Percentiles rank a stretch among this genome's conserved stretches.
phyloP scores from a whole-genome alignment of 2,797 vertebrate genomes.

The Etheostoma perlongum region DNA sequence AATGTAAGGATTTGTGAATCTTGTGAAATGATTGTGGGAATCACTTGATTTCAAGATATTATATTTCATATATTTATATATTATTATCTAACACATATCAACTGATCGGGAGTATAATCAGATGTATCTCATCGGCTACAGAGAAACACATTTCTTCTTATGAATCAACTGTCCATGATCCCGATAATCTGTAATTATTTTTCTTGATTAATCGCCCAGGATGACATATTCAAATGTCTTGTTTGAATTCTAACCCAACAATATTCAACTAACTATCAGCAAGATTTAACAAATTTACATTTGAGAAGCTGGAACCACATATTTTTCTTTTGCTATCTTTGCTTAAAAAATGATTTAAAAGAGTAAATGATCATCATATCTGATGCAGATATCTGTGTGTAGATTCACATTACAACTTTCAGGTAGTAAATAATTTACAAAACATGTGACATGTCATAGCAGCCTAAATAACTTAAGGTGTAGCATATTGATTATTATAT shows the following conservation, averaged over 20 bases:
- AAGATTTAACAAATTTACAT: background rate
- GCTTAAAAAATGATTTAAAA: too few species aligned
- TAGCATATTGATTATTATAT: too few species aligned
- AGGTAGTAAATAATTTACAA: too few species aligned
- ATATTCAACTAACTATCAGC: background rate
- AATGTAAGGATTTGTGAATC: too few species aligned
- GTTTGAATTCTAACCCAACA: background rate
- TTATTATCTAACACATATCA: background rate
- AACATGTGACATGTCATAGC: background rate
- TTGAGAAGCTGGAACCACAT: background rate
- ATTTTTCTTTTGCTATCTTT: too few species aligned
- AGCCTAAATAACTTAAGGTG: background rate
- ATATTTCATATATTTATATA: background rate
- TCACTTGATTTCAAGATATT: background rate
- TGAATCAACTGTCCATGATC: background rate
- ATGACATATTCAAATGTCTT: background rate
- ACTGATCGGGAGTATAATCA: background rate
- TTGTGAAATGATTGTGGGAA: background rate
- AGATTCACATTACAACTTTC: too few species aligned
- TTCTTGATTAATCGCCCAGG: background rate
- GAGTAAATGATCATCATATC: too few species aligned
- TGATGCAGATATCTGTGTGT: too few species aligned
- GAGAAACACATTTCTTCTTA: background rate
- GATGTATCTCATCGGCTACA: background rate
- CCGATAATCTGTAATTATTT: background rate